phyloP scores from a whole-genome alignment of 2,888 invertebrate species.

The Hofmannophila pseudospretella region DNA sequence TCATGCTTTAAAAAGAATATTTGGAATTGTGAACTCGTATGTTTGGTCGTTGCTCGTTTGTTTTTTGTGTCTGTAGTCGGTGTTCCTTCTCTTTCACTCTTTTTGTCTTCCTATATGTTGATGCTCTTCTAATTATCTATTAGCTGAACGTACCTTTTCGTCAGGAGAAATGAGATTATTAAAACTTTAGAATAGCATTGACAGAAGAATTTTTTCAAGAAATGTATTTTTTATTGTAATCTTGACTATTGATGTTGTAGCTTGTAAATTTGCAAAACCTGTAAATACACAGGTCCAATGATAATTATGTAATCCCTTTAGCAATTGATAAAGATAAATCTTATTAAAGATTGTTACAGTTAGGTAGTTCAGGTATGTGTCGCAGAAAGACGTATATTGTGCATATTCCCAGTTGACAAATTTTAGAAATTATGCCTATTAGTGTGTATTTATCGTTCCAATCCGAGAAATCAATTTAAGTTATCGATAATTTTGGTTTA shows the following conservation, averaged over 20 bases:
- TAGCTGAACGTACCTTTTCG: too few relatives aligned
- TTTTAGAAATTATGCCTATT: too few relatives aligned
- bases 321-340: neutral
- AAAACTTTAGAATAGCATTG: slow-evolving; percentile 25
- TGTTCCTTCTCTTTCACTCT: slow-evolving; percentile 76
- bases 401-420: too few relatives aligned
- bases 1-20: slow-evolving; percentile 46
- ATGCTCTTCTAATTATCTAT: slow-evolving; percentile 32
- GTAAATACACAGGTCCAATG: slow-evolving; percentile 2
- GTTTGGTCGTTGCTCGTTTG: slow-evolving; percentile 49
- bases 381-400: neutral
- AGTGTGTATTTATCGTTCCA: too few relatives aligned
- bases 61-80: slow-evolving; percentile 66
- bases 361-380: neutral
- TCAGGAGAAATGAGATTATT: too few relatives aligned
- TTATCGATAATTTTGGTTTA: too few relatives aligned
- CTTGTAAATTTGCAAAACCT: slow-evolving; percentile 9
- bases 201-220: slow-evolving; percentile 8
- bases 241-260: slow-evolving; percentile 16
- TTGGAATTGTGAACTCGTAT: slow-evolving; percentile 30
- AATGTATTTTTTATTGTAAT: slow-evolving; percentile 9
- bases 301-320: neutral
- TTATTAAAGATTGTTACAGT: neutral
- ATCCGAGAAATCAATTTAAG: too few relatives aligned
- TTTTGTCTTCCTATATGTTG: slow-evolving; percentile 36